These are phyloP conservation scores for Oncorhynchus clarkii DNA, from an alignment of 2,113 vertebrate species.

Conservation along the genomic window DNA sequence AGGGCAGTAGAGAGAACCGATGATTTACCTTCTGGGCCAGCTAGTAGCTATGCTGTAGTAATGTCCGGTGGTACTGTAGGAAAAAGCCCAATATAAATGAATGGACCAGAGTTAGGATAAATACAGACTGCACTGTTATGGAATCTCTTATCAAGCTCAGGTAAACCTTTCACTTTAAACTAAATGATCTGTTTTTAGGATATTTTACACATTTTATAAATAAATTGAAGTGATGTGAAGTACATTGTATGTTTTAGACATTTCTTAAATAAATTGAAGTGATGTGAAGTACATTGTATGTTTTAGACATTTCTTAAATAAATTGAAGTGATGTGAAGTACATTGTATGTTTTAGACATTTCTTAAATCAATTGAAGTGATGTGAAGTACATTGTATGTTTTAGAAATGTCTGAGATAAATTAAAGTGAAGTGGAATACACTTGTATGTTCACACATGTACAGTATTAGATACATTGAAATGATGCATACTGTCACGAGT, in stretches of 20 bases:
- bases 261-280: background rate
- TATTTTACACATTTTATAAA: background rate
- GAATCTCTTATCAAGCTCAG: background rate
- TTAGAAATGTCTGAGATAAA: background rate
- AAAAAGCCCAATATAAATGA: background rate
- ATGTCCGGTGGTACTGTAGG: too few species aligned
- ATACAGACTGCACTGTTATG: background rate
- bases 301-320: background rate
- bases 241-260: background rate
- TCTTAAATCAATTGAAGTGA: background rate
- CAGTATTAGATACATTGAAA: too few species aligned
- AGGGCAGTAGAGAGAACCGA: conserved; percentile 1
- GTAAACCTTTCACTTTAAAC: background rate
- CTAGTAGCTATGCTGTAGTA: too few species aligned
- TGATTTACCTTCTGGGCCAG: background rate
- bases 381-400: background rate
- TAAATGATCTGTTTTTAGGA: background rate
- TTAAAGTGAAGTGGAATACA: too few species aligned
- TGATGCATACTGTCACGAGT: too few species aligned
- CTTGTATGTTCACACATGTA: too few species aligned
- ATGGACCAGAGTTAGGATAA: background rate
- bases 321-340: background rate
- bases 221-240: background rate
- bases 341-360: too few species aligned
- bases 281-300: background rate